Evolutionary conservation across 2,113 vertebrate species (phyloP), one percentile per base, ranked within the genome.

Genomic region (Sceloporus tristichus): DNA sequence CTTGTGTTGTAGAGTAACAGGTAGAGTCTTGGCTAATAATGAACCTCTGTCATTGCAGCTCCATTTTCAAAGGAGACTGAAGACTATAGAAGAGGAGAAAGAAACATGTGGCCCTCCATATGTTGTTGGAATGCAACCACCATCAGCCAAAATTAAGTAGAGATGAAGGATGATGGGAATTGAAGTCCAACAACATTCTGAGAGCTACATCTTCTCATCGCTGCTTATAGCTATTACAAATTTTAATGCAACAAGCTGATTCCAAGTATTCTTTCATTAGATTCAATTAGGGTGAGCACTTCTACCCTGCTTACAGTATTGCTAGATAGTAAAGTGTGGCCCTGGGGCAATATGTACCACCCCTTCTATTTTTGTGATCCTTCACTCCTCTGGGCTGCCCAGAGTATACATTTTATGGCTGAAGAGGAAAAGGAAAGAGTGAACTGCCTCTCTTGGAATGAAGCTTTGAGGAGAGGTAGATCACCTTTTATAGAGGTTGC

Each of bases 191-290:
- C 56, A 59, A 10, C 56, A 10, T 59, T 14, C 9, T 59, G 56
- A 7, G 9, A 9, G 14, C 14, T 14, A 59, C 56, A 10, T 59
- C 9, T 42, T 78, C 74, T 21, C 48, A 34, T 29, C 48, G 38
- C 18, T 14, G 25, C 73, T 81, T 1, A 59, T 59, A 65, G 53
- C 34, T 40, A 78, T 53, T 34, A 79, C 77, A n/a, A 34, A 79
- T 89, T 85, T 76, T 91, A 85, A 56, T 0, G 0, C 79, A 11
- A 5, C 0, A 2, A 38, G 5, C 27, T 19, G 6, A 68, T 56
- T n/a, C 0, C 66, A 70, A 88, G 62, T 74, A 71, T 68, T 16
- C 29, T 0, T 0, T 85, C 53, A 86, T 42, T 84, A 82, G 84
- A 54, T 34, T 18, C 68, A 59, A 84, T 21, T 74, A 54, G 27